Percentiles rank a stretch among this genome's conserved stretches.
Conservation (phyloP, 1,140 invertebrate genomes). For the Rhizoglyphus robini region DNA sequence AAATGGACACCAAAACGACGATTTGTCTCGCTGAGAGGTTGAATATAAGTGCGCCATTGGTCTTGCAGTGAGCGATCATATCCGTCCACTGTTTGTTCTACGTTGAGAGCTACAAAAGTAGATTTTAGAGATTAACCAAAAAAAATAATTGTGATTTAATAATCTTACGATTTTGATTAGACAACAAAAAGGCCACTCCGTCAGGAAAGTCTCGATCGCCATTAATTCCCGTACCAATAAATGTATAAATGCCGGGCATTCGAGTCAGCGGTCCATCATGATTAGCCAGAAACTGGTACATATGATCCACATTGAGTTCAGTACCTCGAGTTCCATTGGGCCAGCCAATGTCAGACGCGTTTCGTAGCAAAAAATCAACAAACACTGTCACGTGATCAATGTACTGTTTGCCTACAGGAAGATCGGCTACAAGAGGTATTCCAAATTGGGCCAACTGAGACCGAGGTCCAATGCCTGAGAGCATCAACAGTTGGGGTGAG, state of each 20-base stretch:
- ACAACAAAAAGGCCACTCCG: not conserved
- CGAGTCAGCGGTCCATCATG: conserved; percentile 20
- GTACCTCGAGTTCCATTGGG: not conserved
- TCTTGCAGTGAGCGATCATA: not conserved
- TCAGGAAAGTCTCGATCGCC: not conserved
- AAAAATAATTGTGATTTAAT: not conserved
- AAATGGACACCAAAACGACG: not conserved
- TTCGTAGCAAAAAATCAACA: not conserved
- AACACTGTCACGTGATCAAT: conserved; percentile 28
- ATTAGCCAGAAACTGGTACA: not conserved
- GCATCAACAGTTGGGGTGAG: too few species aligned
- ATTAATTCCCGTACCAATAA: not conserved
- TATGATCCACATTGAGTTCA: not conserved
- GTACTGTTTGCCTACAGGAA: conserved; percentile 67
- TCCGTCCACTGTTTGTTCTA: not conserved
- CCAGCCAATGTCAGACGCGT: not conserved
- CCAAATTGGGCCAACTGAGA: conserved; percentile 30
- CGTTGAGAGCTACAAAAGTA: not conserved
- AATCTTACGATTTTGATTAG: not conserved
- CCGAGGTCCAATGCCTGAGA: too few species aligned
- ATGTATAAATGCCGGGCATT: not conserved
- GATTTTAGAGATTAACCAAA: not conserved
- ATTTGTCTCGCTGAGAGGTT: not conserved
- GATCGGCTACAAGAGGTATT: conserved; percentile 41
- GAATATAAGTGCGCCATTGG: not conserved